Base-by-base conservation (phyloP, 1,140 invertebrate species). In the Drosophila bocki region DNA sequence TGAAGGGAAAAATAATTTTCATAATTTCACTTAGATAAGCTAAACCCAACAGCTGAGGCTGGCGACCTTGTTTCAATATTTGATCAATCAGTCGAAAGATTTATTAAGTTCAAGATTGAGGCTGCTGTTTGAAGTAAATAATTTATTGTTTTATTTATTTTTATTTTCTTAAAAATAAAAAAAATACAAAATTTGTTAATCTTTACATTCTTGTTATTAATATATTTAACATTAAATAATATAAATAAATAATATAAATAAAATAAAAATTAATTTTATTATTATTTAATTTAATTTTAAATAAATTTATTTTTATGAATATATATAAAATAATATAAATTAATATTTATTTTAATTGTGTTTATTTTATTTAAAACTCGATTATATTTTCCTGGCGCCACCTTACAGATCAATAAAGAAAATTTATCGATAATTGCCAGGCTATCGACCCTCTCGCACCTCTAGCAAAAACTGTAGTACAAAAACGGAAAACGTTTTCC, bases 401-500 rank as follows among this genome's bases (percentile, higher is more conserved):
- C 12, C 33, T 9, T 22, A 13, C 33, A 3, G 11, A 33, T 51
- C 8, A 13, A 17, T 0, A 7, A 5, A 7, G 2, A 0, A 19
- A 11, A 35, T 0, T 1, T 39, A 39, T 56, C 53, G 53, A 39
- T 22, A 9, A 53, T 8, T 37, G 5, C 53, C 8, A 37, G 29
- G 2, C 9, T 41, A 62, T 68, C 57, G 58, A 12, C 5, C 7
- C 7, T 26, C 0, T 19, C 13, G 11, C 64, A 69, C n/a, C 65
- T 17, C 48, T 63, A 13, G 19, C 3, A 17, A 22, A 22, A 22
- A 22, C 32, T n/a, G 22, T 1, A 29, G 42, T 48, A 78, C 54
- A 42, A 62, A 59, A 75, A 61, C 59, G 44, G 35, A 80, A 22
- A 35, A 37, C 48, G 13, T 26, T 65, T 53, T 53, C 33, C 47